These are phyloP conservation scores for Spea hammondii DNA, from an alignment of 2,797 vertebrate genomes.

Conservation along the genomic window DNA sequence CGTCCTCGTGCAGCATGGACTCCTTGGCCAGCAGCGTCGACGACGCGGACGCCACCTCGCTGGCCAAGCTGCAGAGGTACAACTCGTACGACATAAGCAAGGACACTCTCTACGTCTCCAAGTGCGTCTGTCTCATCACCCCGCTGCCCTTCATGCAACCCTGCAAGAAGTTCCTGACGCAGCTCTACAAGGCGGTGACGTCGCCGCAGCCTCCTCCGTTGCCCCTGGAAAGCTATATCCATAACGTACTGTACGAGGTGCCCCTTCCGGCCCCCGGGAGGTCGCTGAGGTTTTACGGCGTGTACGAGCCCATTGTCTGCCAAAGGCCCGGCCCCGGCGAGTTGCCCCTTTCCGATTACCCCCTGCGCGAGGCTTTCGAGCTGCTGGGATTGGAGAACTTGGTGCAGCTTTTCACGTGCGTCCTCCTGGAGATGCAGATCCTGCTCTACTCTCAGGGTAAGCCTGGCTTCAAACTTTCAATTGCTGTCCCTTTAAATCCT, in stretches of 20 bases:
- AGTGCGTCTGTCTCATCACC: constrained; percentile 91
- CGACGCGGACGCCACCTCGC: constrained; percentile 76
- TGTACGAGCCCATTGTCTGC: constrained; percentile 90
- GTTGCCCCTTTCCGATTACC: constrained; percentile 88
- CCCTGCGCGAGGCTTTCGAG: constrained; percentile 84
- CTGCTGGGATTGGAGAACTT: constrained; percentile 91
- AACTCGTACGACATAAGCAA: constrained; percentile 81
- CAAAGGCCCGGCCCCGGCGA: constrained; percentile 87
- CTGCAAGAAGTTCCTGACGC: constrained; percentile 86
- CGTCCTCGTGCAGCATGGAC: constrained; percentile 94
- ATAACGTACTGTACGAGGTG: constrained; percentile 95
- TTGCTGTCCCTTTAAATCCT: too few species aligned
- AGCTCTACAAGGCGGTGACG: constrained; percentile 85
- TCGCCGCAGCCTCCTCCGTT: constrained; percentile 86
- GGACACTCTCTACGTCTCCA: constrained; percentile 91
- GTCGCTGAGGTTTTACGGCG: constrained; percentile 90
- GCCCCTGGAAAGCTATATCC: constrained; percentile 94
- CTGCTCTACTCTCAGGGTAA: constrained; percentile 94
- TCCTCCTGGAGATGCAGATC: constrained; percentile 93
- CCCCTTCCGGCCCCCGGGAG: constrained; percentile 88
- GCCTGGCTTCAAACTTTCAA: constrained; percentile 25
- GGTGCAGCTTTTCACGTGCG: constrained; percentile 91
- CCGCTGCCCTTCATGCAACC: constrained; percentile 95
- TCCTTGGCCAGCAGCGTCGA: constrained; percentile 88
- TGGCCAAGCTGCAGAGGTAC: constrained; percentile 68